Evolutionary conservation across 1,140 invertebrate species (phyloP).

Genomic region (Aphis gossypii): DNA sequence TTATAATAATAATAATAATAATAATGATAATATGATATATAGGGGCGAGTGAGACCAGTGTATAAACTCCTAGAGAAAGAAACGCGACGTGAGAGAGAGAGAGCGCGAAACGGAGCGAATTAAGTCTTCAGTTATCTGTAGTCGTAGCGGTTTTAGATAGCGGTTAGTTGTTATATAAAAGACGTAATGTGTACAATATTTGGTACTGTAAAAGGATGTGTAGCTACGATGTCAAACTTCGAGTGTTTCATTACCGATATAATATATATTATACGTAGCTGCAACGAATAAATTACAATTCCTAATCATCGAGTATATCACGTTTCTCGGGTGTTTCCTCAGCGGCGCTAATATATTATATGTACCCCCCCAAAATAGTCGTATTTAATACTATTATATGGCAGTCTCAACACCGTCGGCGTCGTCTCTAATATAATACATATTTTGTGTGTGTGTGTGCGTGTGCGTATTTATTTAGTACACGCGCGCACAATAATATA

Average conservation of each 20-base stretch:
- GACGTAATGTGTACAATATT: background rate
- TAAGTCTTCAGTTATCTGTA: background rate
- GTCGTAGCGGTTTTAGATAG: background rate
- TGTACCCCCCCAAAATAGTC: background rate
- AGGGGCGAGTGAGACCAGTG: background rate
- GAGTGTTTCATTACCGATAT: background rate
- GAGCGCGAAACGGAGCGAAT: background rate
- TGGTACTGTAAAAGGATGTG: background rate
- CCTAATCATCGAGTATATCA: background rate
- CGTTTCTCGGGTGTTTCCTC: background rate
- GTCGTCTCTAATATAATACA: background rate
- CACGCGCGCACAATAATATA: background rate
- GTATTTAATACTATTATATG: background rate
- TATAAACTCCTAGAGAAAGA: background rate
- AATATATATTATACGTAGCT: background rate
- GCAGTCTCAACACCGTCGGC: background rate
- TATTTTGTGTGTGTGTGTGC: background rate
- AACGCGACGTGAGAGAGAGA: background rate
- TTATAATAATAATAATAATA: background rate
- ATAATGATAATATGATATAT: background rate
- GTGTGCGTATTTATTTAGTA: no score
- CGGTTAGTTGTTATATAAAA: background rate
- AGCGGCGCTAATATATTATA: background rate
- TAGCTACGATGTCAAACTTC: background rate
- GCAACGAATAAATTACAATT: background rate